These are phyloP conservation scores for Ormyrus thymus DNA, from an alignment of 2,888 invertebrate species.

Conservation along the genomic window DNA sequence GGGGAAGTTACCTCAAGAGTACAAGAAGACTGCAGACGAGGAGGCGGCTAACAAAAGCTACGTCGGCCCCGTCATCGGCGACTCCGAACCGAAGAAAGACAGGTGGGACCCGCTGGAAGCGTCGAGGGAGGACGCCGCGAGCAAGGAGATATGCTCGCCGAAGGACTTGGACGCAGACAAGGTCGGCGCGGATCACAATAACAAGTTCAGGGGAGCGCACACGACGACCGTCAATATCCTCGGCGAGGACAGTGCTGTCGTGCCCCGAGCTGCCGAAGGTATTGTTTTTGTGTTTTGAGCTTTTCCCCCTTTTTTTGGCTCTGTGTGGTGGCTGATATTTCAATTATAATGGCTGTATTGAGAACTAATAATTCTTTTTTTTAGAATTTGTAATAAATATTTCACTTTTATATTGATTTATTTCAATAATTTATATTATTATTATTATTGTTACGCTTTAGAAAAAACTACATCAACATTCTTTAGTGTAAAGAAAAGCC, in stretches of 20 bases:
- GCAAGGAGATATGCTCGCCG: constrained; percentile 7
- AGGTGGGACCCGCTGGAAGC: constrained; percentile 8
- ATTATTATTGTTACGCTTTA: too few species aligned
- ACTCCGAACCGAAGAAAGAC: constrained; percentile 9
- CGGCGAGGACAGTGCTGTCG: constrained; percentile 49
- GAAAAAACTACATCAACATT: too few species aligned
- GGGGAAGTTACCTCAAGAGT: constrained; percentile 39
- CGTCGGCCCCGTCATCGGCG: not conserved
- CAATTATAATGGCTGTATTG: too few species aligned
- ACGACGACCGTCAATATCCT: constrained; percentile 66
- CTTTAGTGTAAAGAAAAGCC: too few species aligned
- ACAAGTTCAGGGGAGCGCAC: constrained; percentile 57
- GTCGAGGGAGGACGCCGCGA: not conserved
- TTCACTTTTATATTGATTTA: too few species aligned
- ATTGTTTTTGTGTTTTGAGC: not conserved
- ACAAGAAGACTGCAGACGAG: constrained; percentile 13
- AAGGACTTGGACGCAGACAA: constrained; percentile 9
- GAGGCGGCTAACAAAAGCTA: not conserved
- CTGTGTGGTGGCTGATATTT: too few species aligned
- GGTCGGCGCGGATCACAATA: constrained; percentile 4
- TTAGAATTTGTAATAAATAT: too few species aligned
- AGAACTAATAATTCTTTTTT: too few species aligned
- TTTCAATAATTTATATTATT: too few species aligned
- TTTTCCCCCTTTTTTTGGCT: not conserved
- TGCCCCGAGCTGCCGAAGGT: constrained; percentile 59